Conservation (phyloP, 2,888 invertebrate species). For the Pyralis farinalis region DNA sequence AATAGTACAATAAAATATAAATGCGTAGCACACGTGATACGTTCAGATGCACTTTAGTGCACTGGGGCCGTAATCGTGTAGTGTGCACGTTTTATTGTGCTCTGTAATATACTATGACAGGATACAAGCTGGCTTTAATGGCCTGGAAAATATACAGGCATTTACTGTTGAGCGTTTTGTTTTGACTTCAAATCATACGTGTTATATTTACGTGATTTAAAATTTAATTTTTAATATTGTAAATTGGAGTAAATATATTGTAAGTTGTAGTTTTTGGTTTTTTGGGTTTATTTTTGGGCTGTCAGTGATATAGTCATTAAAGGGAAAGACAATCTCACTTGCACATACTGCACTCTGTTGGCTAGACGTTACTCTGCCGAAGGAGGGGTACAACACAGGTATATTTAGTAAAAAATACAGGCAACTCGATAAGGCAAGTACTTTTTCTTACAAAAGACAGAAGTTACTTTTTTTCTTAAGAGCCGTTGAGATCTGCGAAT, state of each 20-base stretch:
- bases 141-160: slow-evolving; percentile 30
- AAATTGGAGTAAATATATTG: background rate
- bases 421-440: too few species aligned
- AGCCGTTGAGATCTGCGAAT: too few species aligned
- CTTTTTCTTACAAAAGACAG: too few species aligned
- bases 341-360: too few species aligned
- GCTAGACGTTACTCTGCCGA: too few species aligned
- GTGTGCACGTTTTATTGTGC: slow-evolving; percentile 32
- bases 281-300: too few species aligned
- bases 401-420: background rate
- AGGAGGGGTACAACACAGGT: too few species aligned
- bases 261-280: background rate
- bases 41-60: slow-evolving; percentile 18
- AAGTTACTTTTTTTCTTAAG: too few species aligned
- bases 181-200: background rate
- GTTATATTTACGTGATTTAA: too few species aligned
- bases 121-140: slow-evolving; percentile 34
- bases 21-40: background rate
- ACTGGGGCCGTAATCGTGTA: slow-evolving; percentile 32
- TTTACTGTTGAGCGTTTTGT: background rate
- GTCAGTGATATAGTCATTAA: too few species aligned
- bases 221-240: too few species aligned
- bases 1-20: background rate
- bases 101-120: slow-evolving; percentile 40
- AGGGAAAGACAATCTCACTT: too few species aligned